Conservation (phyloP, 1,140 invertebrate species). For the Oedothorax gibbosus region DNA sequence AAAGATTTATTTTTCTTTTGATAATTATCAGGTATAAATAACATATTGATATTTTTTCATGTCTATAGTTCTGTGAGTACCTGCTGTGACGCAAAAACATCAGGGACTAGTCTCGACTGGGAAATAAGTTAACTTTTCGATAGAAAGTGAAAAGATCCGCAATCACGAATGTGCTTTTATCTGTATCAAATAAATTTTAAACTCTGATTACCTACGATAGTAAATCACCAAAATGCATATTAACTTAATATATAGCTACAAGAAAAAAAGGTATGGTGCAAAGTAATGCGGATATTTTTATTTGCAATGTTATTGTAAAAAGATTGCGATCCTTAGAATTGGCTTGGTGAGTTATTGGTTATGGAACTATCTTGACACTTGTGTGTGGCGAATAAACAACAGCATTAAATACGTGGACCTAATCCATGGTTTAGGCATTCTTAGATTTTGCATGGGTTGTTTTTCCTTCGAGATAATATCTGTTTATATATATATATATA, state of each 20-base stretch:
- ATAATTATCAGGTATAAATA: too few relatives aligned
- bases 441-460: too few relatives aligned
- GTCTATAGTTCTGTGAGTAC: not conserved
- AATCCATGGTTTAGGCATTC: too few relatives aligned
- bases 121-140: constrained; percentile 46
- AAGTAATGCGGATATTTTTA: not conserved
- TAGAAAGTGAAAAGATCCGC: constrained; percentile 1
- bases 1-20: too few relatives aligned
- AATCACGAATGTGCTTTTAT: not conserved
- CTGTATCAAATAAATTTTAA: constrained; percentile 17
- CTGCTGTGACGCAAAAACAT: constrained; percentile 34
- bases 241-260: not conserved
- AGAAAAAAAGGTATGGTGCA: not conserved
- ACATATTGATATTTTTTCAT: not conserved
- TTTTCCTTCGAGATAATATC: too few relatives aligned
- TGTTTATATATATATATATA: too few relatives aligned
- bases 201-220: constrained; percentile 7
- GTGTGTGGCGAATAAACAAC: too few relatives aligned
- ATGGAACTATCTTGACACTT: not conserved
- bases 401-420: too few relatives aligned
- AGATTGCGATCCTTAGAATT: not conserved
- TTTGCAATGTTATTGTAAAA: not conserved
- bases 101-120: constrained; percentile 15
- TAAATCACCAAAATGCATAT: constrained; percentile 20
- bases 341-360: not conserved